Conservation (phyloP, 2,888 invertebrate genomes). For the Antheraea yamamai region DNA sequence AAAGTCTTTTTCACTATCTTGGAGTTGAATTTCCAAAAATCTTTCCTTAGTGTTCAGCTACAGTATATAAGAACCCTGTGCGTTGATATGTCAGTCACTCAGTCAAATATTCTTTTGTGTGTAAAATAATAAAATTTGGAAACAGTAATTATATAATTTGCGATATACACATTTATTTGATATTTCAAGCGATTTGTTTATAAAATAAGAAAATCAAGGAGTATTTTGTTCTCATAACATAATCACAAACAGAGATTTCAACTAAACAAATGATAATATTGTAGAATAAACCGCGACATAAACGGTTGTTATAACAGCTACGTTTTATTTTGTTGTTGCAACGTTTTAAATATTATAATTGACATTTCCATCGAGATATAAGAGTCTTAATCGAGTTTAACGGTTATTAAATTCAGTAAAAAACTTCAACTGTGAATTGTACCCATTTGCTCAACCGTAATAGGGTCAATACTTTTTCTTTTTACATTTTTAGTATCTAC, state of each 20-base stretch:
- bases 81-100: too few relatives aligned
- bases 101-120: too few relatives aligned
- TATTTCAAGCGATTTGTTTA: too few relatives aligned
- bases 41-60: too few relatives aligned
- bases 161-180: too few relatives aligned
- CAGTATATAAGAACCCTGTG: too few relatives aligned
- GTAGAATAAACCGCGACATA: background rate
- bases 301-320: background rate
- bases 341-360: conserved; percentile 47
- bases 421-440: conserved; percentile 51
- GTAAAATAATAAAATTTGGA: too few relatives aligned
- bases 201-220: background rate
- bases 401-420: conserved; percentile 66
- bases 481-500: conserved; percentile 1
- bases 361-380: conserved; percentile 63
- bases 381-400: conserved; percentile 72
- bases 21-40: too few relatives aligned
- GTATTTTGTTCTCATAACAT: background rate
- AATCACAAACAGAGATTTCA: background rate
- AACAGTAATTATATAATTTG: too few relatives aligned
- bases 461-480: conserved; percentile 30
- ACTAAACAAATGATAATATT: background rate
- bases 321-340: conserved; percentile 17
- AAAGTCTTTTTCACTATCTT: too few relatives aligned
- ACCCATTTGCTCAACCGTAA: conserved; percentile 57